Evolutionary conservation across 2,797 vertebrate species (phyloP).

Genomic region (Peromyscus attwateri): DNA sequence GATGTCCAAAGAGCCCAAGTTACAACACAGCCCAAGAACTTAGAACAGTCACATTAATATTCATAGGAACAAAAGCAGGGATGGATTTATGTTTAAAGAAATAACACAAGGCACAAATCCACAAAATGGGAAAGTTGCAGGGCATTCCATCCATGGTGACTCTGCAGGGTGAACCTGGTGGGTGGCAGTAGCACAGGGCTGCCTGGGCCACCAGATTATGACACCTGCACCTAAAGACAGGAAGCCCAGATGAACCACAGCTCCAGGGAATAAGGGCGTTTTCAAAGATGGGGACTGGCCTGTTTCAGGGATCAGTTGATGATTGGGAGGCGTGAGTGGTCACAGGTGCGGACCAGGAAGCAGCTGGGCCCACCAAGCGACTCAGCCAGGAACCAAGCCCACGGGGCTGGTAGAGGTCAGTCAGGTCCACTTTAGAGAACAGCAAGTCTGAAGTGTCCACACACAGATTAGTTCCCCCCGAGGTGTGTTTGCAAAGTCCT

Average conservation of each 20-base stretch:
- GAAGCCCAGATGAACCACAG: background rate
- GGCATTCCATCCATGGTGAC: background rate
- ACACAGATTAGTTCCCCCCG: conserved; percentile 7
- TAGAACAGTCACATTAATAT: background rate
- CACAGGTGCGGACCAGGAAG: background rate
- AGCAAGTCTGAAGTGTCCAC: conserved; percentile 1
- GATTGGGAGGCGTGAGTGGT: background rate
- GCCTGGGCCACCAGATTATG: background rate
- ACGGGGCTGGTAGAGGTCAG: background rate
- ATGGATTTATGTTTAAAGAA: background rate
- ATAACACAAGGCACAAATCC: background rate
- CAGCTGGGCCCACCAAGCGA: background rate
- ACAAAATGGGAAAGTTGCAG: background rate
- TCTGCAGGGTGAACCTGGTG: background rate
- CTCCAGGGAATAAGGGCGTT: background rate
- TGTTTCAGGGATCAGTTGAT: background rate
- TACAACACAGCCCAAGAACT: background rate
- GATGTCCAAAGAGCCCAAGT: background rate
- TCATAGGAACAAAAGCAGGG: background rate
- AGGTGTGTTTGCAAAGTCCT: conserved; percentile 24
- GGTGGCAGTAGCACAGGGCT: background rate
- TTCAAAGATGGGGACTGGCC: background rate
- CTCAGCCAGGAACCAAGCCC: background rate
- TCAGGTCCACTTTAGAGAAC: background rate
- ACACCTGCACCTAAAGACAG: background rate